Base-by-base conservation (phyloP, 1,140 invertebrate genomes). In the Pachypsylla venusta region DNA sequence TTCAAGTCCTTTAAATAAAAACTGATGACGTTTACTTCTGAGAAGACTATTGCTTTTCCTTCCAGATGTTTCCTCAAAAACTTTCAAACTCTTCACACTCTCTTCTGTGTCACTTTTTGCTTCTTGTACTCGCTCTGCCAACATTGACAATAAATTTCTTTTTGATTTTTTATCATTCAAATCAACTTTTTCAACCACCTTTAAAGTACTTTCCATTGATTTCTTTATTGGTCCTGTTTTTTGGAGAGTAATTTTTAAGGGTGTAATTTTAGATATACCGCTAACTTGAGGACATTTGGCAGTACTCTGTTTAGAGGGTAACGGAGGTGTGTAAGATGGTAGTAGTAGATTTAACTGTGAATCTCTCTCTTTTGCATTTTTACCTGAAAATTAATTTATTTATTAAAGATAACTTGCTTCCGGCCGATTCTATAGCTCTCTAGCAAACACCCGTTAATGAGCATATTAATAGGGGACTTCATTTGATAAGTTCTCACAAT, bases 101-200 rank as follows among this genome's bases (percentile, higher is more conserved):
- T 48, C 42, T n/a, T 48, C 42, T 7, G n/a, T 48, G 22, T 48
- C 42, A 19, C 42, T 48, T n/a, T 22, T 7, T 4, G 7, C 42
- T 48, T 48, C n/a, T n/a, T 48, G 42, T 48, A 48, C n/a, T 48
- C 42, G 16, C 22, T 48, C 42, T 48, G 16, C 42, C 42, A 48
- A 22, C 16, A 5, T 5, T 7, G 42, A 48, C 7, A 48, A 22
- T n/a, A 48, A 3, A 22, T 48, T 48, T n/a, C 42, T n/a, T 48
- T 48, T 48, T 7, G 4, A 48, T 10, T 4, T n/a, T 19, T n/a
- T n/a, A 22, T 48, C 42, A 22, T 3, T 48, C 7, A 19, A 22
- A 22, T 48, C 16, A 3, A 48, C n/a, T 4, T n/a, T n/a, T n/a
- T n/a, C n/a, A n/a, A n/a, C n/a, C n/a, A n/a, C n/a, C n/a, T n/a